Percentiles rank a stretch among this genome's conserved stretches.
Evolutionary conservation across 2,888 invertebrate genomes (phyloP).

Genomic region (Strigamia transsilvanica): DNA sequence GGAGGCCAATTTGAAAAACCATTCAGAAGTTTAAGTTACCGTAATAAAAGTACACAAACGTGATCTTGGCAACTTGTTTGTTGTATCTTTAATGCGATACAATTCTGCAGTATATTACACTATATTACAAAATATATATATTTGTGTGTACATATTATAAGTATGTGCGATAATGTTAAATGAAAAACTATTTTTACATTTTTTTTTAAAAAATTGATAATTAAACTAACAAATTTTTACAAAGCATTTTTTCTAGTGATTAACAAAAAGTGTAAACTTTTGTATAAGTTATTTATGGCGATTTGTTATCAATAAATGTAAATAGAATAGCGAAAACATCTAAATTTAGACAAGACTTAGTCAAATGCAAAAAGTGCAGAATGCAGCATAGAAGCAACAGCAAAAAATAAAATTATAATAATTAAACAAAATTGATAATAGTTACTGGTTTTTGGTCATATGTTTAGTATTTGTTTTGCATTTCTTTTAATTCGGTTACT

Average conservation of each 20-base stretch:
- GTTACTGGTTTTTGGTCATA: not conserved
- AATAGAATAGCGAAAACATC: not conserved
- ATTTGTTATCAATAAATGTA: not conserved
- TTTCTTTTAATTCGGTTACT: not conserved
- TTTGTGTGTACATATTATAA: not conserved
- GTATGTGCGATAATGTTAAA: not conserved
- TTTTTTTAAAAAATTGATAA: not conserved
- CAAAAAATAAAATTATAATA: not conserved
- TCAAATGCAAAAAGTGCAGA: not conserved
- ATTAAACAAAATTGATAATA: not conserved
- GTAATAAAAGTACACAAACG: not conserved
- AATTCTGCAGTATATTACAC: not conserved
- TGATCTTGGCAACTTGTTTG: not conserved
- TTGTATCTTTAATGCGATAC: conserved; percentile 6
- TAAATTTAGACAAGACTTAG: not conserved
- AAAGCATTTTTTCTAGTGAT: not conserved
- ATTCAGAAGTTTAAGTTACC: conserved; percentile 82
- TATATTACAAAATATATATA: conserved; percentile 33
- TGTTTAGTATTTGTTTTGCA: not conserved
- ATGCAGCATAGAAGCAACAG: not conserved
- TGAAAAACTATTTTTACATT: not conserved
- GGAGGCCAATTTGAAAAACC: conserved; percentile 77
- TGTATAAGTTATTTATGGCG: not conserved
- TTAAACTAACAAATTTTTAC: conserved; percentile 28
- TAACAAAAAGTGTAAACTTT: not conserved